phyloP scores from a whole-genome alignment of 2,797 vertebrate species.

The Meriones psammophilus region DNA sequence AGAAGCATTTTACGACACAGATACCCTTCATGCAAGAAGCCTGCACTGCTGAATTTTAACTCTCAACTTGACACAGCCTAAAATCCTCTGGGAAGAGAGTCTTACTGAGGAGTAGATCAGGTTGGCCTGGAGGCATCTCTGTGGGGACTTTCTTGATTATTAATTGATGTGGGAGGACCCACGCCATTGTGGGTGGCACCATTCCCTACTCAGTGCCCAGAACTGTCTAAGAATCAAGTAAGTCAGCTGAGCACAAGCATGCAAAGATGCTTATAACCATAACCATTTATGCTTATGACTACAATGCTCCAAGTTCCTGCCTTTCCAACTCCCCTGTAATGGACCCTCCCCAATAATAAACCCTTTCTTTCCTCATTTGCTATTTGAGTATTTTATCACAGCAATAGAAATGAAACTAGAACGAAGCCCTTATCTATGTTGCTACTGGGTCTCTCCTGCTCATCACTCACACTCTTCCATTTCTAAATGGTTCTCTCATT shows the following conservation, averaged over 20 bases:
- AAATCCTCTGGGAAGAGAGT: not conserved
- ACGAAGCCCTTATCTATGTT: not conserved
- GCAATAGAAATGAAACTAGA: not conserved
- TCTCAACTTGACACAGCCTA: not conserved
- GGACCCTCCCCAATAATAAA: not conserved
- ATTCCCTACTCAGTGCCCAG: not conserved
- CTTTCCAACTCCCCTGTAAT: not conserved
- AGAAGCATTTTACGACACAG: not conserved
- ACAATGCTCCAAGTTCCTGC: too few relatives aligned
- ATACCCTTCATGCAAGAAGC: not conserved
- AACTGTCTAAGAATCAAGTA: not conserved
- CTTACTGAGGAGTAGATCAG: not conserved
- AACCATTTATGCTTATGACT: too few relatives aligned
- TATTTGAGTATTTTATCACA: not conserved
- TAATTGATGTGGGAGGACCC: not conserved
- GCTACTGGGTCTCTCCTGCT: not conserved
- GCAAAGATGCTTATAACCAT: not conserved
- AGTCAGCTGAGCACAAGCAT: not conserved
- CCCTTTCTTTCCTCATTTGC: not conserved
- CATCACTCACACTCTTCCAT: accelerated
- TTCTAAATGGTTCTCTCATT: not conserved
- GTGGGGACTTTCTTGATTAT: not conserved
- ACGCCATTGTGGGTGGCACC: not conserved
- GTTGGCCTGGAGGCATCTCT: too few relatives aligned
- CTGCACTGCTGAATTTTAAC: not conserved